phyloP scores from a whole-genome alignment of 2,113 vertebrate genomes.

The Piprites chloris region DNA sequence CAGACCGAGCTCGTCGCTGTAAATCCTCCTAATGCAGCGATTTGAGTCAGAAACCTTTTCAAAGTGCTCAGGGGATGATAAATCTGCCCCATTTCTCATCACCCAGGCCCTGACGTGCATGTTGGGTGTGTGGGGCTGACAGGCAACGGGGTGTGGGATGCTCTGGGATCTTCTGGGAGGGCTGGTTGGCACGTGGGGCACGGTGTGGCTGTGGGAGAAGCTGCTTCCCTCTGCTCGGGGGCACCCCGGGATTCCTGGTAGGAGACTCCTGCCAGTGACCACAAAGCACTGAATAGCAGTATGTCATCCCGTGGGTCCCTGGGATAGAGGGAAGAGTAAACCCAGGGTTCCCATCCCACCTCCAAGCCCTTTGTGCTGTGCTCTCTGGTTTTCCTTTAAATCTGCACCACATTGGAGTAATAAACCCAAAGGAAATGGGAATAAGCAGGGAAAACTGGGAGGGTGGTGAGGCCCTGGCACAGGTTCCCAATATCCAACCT shows the following conservation, averaged over 20 bases:
- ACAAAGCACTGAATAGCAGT: background rate
- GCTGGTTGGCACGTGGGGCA: background rate
- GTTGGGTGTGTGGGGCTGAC: background rate
- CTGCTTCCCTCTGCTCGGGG: background rate
- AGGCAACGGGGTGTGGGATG: background rate
- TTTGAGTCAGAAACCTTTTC: constrained; percentile 9
- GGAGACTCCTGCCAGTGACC: background rate
- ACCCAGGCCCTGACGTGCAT: background rate
- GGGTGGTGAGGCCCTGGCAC: background rate
- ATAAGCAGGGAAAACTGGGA: background rate
- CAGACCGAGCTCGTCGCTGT: background rate
- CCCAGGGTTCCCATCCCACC: background rate
- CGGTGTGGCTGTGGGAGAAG: accelerated
- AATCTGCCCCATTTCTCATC: background rate
- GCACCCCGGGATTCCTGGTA: background rate
- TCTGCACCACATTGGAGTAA: accelerated
- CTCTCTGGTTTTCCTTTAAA: background rate
- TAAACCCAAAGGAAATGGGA: background rate
- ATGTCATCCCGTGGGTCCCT: accelerated
- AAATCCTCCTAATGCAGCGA: background rate
- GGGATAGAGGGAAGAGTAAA: background rate
- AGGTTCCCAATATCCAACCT: background rate
- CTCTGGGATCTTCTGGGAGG: background rate
- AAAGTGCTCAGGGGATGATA: background rate
- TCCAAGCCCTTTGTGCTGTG: background rate